Evolutionary conservation across 2,797 vertebrate species (phyloP).

Genomic region (Intellagama lesueurii): DNA sequence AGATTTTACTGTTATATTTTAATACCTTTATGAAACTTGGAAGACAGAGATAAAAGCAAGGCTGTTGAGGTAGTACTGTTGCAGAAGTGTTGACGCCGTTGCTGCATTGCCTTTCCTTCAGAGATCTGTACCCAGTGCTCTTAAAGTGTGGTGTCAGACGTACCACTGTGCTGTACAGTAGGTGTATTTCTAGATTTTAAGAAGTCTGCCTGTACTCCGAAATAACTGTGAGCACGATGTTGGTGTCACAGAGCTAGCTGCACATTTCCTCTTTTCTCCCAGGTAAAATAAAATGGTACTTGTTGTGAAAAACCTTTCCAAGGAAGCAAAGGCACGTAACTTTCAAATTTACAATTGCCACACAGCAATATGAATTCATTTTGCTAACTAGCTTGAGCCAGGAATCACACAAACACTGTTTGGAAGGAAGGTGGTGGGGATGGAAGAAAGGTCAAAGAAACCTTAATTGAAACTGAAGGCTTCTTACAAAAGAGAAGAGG

Average conservation of each 20-base stretch:
- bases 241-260: neutral
- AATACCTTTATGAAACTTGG: neutral
- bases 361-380: neutral
- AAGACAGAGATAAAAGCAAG: neutral
- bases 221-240: neutral
- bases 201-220: neutral
- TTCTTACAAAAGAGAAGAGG: constrained; percentile 7
- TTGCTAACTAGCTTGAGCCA: constrained; percentile 26
- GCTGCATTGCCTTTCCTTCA: neutral
- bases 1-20: neutral
- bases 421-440: neutral
- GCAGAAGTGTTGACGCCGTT: neutral
- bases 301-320: neutral
- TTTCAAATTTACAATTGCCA: constrained; percentile 2
- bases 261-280: neutral
- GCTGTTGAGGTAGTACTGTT: neutral
- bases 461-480: constrained; percentile 23
- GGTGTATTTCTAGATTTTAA: neutral
- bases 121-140: neutral
- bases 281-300: constrained; percentile 21
- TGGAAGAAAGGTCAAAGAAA: neutral
- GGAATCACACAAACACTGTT: neutral
- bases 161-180: neutral
- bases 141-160: neutral
- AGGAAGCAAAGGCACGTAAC: neutral